These are phyloP conservation scores for Acanthosepion lycidas DNA, from an alignment of 2,888 invertebrate species.

Conservation along the genomic window DNA sequence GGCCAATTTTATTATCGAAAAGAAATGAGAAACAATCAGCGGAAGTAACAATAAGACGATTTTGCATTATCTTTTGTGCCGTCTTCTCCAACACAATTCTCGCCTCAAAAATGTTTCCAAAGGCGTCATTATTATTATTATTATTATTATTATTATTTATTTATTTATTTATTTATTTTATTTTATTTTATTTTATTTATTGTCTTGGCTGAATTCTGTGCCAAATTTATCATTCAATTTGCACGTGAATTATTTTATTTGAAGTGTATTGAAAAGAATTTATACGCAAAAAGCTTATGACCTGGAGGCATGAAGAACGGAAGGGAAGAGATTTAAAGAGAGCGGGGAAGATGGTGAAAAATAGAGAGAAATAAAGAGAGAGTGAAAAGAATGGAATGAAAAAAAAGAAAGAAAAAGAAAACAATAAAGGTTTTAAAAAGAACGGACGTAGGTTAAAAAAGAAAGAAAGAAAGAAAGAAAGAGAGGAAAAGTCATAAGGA, in stretches of 20 bases:
- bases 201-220: background rate
- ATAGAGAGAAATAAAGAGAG: background rate
- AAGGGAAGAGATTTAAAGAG: background rate
- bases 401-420: background rate
- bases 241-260: slow-evolving; percentile 2
- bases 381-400: background rate
- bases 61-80: background rate
- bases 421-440: background rate
- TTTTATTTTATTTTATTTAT: background rate
- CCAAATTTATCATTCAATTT: slow-evolving; percentile 33
- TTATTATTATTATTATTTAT: background rate
- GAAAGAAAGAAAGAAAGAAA: background rate
- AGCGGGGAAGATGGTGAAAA: background rate
- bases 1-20: background rate
- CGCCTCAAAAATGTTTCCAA: background rate
- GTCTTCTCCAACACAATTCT: background rate
- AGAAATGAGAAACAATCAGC: background rate
- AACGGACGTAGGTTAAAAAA: background rate
- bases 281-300: background rate
- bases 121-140: background rate
- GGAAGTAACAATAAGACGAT: background rate
- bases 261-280: background rate
- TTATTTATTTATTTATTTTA: background rate
- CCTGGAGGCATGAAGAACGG: background rate
- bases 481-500: background rate